Base-by-base conservation (phyloP, 2,113 vertebrate genomes). In the Cathartes aura region DNA sequence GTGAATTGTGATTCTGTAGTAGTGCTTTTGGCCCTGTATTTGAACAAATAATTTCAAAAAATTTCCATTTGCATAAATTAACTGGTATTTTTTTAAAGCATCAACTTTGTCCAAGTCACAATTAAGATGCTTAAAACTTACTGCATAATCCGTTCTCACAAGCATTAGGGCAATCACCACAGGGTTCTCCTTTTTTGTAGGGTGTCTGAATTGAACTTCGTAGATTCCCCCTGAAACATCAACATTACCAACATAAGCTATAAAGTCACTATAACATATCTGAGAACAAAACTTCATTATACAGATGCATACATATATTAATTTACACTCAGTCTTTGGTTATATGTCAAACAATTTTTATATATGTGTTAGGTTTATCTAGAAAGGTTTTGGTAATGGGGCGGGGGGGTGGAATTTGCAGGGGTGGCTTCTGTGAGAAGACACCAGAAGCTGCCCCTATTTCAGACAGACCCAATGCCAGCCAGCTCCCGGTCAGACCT, bases 101-200 rank as follows among this genome's bases (percentile, higher is more conserved):
- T 50, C 30, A 50, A 2, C 11, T 63, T 70, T 50, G 62, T 22
- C 8, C 1, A 4, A 23, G 21, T 36, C 32, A 68, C 20, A 89
- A 34, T 20, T 50, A 27, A 71, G 85, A 70, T 16, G n/a, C 2
- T 47, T 64, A n/a, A 52, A 48, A 98, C 98, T 98, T 98, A 98
- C 98, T 98, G 94, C 98, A 98, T 17, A 98, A 68, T 72, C 97
- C 95, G 0, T 95, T 67, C 2, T 98, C 98, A 92, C 98, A 98
- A 52, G 93, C 32, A 5, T 5, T 7, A 26, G 98, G 97, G 26
- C 98, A 98, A 12, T 98, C 96, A 32, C 89, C 96, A 82, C 98
- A 98, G 29, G 97, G 85, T 13, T 36, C 0, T 89, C 98, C 98
- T 92, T 87, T 8, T 55, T 96, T 84, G 70, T 98, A 98, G 58